Percentiles rank a stretch among this genome's conserved stretches.
Conservation (phyloP, 2,888 invertebrate species). For the Beris morrisii region DNA sequence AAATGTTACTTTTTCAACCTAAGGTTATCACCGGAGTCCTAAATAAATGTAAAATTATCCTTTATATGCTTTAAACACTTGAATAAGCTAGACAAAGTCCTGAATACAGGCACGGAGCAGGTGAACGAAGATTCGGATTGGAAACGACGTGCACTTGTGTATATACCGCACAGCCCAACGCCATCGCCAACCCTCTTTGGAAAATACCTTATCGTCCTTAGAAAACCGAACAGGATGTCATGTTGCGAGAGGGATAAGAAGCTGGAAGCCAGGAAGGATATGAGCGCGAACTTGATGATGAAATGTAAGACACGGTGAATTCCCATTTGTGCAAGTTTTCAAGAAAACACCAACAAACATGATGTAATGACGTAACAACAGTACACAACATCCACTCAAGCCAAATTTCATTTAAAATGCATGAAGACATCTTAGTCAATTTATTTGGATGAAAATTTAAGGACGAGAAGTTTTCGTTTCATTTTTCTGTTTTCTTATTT, state of each 20-base stretch:
- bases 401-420: conserved; percentile 40
- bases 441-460: conserved; percentile 39
- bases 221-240: conserved; percentile 13
- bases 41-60: conserved; percentile 39
- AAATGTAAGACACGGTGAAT: conserved; percentile 30
- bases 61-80: conserved; percentile 36
- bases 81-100: conserved; percentile 13
- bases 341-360: conserved; percentile 31
- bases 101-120: not conserved
- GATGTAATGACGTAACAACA: conserved; percentile 38
- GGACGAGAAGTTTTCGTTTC: conserved; percentile 1
- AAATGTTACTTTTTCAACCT: conserved; percentile 36
- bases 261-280: conserved; percentile 2
- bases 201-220: conserved; percentile 34
- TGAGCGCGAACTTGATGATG: conserved; percentile 30
- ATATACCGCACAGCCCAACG: not conserved
- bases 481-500: no score
- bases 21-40: conserved; percentile 37
- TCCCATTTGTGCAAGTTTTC: conserved; percentile 33
- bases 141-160: not conserved
- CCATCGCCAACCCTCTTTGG: conserved; percentile 16
- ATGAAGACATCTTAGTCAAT: conserved; percentile 40
- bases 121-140: not conserved
- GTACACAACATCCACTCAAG: conserved; percentile 33
- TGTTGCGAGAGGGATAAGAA: conserved; percentile 15